Evolutionary conservation across 2,113 vertebrate genomes (phyloP), one percentile per base, ranked within the genome.

Genomic region (Lutjanus erythropterus): DNA sequence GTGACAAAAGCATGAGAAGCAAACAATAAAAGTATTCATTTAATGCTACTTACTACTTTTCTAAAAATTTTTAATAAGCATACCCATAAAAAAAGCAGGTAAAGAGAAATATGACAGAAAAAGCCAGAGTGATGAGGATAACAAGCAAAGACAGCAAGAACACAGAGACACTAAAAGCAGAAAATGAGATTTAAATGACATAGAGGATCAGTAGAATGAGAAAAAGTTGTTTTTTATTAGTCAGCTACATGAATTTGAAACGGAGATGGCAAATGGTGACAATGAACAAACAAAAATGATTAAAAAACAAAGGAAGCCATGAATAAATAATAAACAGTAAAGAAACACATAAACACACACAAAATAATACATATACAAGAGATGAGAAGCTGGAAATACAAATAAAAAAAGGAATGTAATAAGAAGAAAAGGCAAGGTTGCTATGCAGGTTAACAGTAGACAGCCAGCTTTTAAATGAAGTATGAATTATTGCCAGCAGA

Each of bases 151-250:
- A 37, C 53, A n/a, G 2, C 1, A 33, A 18, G 10, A 59, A n/a
- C 0, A 37, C 33, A 47, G 47, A 78, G 25, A 67, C 29, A 23
- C 7, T 19, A 18, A 42, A 61, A 69, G 23, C 19, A 71, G 50
- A 68, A 1, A 75, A 27, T 15, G 3, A 12, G 4, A 35, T 31
- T 12, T 52, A 65, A 69, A 80, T 65, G 65, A 89, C 81, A 76
- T 70, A 37, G 55, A 82, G 73, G 23, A 87, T 33, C 14, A 37
- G 9, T 18, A 71, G 41, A 58, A 64, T 60, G 73, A 83, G 80
- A 80, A 64, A 68, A 46, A 9, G 0, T 44, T 85, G 91, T 92
- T 92, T 85, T 92, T 92, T 92, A 92, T 90, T 92, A 61, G 52
- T 61, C 14, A 72, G 59, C 9, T 25, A 76, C n/a, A 71, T 31